Evolutionary conservation across 2,113 vertebrate species (phyloP), one percentile per base, ranked within the genome.

Genomic region (Pelvicachromis taeniatus): DNA sequence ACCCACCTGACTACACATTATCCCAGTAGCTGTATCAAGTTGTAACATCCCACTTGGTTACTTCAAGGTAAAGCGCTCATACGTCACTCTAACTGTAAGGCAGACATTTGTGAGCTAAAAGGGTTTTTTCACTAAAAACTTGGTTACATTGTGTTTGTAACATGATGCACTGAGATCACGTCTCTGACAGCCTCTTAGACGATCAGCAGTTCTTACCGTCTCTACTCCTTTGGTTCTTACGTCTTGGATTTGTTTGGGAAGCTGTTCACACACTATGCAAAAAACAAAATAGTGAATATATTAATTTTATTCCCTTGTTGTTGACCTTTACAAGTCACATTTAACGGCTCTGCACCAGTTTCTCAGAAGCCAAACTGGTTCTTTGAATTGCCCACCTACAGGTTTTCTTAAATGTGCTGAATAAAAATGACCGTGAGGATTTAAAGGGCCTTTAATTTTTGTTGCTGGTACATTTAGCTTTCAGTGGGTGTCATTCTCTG

Each of bases 381-480:
- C 40, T 73, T 17, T 73, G 50, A 19, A 17, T 9, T 9, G 3
- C n/a, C 7, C 16, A 50, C 48, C 16, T 50, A 17, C 7, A 48
- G 16, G 5, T 73, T 70, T 73, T 73, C 14, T 31, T 23, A 75
- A 50, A 73, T 31, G 42, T 31, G 2, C 9, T 73, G 68, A 73
- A 73, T 19, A 23, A 50, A 73, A 50, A 50, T 29, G 23, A 50
- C 23, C 4, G 42, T 0, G 68, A 73, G 42, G 68, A 73, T 31
- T 73, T 73, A 73, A 31, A 73, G 2, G 1, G 29, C 9, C 0
- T 29, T 48, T 73, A 0, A 73, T 73, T 48, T 48, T 29, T 42
- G 3, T 73, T 14, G 40, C 65, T 0, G 23, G 13, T 48, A 48
- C 9, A 0, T 73, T 73, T 12, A 73, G 48, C 9, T 19, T 48